Conservation (phyloP, 1,140 invertebrate genomes). For the Parasteatoda tepidariorum region DNA sequence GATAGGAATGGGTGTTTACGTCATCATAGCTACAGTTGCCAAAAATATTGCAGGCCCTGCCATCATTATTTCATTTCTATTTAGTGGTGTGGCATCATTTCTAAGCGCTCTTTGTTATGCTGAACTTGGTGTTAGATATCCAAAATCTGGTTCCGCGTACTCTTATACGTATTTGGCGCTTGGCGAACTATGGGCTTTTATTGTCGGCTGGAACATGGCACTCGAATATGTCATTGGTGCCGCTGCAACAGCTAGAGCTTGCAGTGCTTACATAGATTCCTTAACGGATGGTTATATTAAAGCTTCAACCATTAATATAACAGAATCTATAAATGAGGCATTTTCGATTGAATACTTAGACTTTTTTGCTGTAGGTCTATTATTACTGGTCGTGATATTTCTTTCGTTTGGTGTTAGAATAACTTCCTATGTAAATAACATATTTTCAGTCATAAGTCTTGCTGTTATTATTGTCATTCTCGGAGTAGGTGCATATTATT, state of each 20-base stretch:
- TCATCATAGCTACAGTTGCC: conserved; percentile 87
- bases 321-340: background rate
- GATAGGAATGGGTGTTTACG: conserved; percentile 92
- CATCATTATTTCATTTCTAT: conserved; percentile 85
- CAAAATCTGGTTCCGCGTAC: conserved; percentile 91
- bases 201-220: conserved; percentile 94
- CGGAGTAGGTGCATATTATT: conserved; percentile 82
- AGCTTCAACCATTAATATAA: background rate
- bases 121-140: conserved; percentile 89
- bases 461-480: conserved; percentile 74
- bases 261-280: conserved; percentile 43
- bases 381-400: conserved; percentile 66
- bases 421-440: conserved; percentile 83
- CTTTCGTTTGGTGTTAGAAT: conserved; percentile 84
- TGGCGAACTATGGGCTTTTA: conserved; percentile 93
- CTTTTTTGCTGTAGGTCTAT: conserved; percentile 64
- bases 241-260: conserved; percentile 85
- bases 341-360: conserved; percentile 62
- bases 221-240: conserved; percentile 92
- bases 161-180: conserved; percentile 86
- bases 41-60: conserved; percentile 85
- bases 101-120: conserved; percentile 91
- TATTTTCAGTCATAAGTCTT: conserved; percentile 77
- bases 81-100: conserved; percentile 87
- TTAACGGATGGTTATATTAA: conserved; percentile 5